Percentiles rank a stretch among this genome's conserved stretches.
Evolutionary conservation across 2,888 invertebrate genomes (phyloP).

Genomic region (Morpho helenor): DNA sequence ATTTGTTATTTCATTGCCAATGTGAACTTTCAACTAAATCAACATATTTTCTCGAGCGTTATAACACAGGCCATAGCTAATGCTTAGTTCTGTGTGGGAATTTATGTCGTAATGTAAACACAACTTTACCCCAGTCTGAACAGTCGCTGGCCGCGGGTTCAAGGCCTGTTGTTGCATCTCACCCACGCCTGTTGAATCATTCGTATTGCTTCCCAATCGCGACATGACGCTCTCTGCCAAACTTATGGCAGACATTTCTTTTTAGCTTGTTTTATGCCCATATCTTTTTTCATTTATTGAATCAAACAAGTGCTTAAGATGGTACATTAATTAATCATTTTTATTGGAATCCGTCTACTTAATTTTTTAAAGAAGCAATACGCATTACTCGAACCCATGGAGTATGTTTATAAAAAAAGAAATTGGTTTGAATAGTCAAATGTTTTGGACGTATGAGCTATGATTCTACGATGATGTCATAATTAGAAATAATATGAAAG

Average conservation of each 20-base stretch:
- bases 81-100: conserved; percentile 6
- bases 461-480: neutral
- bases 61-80: no score
- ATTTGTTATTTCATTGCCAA: no score
- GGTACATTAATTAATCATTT: no score
- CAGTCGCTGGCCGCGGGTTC: conserved; percentile 49
- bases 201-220: conserved; percentile 50
- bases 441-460: no score
- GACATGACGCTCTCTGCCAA: conserved; percentile 46
- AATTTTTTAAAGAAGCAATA: no score
- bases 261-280: neutral
- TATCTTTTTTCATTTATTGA: neutral
- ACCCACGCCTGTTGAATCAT: conserved; percentile 64
- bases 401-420: no score
- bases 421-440: no score
- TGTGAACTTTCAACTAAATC: no score
- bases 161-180: conserved; percentile 64
- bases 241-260: conserved; percentile 29
- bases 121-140: conserved; percentile 14
- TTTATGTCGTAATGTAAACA: conserved; percentile 10
- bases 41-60: no score
- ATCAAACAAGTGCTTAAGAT: no score
- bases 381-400: no score
- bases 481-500: conserved; percentile 18
- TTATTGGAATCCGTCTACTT: no score